Conservation (phyloP, 2,888 invertebrate genomes). For the Gastrophysa polygoni region DNA sequence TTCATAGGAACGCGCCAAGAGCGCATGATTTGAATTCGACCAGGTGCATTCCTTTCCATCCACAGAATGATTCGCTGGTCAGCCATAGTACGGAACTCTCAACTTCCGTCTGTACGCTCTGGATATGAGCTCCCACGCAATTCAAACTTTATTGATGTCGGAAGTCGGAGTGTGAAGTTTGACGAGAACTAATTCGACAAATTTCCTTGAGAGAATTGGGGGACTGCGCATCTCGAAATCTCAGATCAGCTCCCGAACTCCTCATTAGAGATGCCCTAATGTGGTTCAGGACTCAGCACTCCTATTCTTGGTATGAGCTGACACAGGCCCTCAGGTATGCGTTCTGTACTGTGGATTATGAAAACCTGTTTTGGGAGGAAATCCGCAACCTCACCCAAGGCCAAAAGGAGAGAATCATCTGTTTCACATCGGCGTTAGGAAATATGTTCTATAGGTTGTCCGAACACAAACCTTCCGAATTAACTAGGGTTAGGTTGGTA, state of each 20-base stretch:
- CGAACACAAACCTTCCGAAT: not conserved
- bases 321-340: not conserved
- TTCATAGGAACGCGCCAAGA: no score
- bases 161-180: no score
- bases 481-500: constrained; percentile 9
- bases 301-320: constrained; percentile 9
- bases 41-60: no score
- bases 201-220: not conserved
- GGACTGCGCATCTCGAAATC: not conserved
- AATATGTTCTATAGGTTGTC: constrained; percentile 13
- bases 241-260: constrained; percentile 1
- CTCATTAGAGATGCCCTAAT: not conserved
- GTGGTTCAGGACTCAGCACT: constrained; percentile 8
- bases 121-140: no score
- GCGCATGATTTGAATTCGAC: no score
- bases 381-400: constrained; percentile 18
- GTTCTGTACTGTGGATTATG: constrained; percentile 18
- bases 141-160: no score
- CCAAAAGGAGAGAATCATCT: constrained; percentile 1
- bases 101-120: not conserved
- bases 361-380: constrained; percentile 14
- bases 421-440: constrained; percentile 14
- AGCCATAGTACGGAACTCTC: no score
- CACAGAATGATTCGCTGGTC: no score
- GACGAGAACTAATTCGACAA: not conserved